Conservation (phyloP, 2,888 invertebrate species). For the Rhimphoctona megacephalus region DNA sequence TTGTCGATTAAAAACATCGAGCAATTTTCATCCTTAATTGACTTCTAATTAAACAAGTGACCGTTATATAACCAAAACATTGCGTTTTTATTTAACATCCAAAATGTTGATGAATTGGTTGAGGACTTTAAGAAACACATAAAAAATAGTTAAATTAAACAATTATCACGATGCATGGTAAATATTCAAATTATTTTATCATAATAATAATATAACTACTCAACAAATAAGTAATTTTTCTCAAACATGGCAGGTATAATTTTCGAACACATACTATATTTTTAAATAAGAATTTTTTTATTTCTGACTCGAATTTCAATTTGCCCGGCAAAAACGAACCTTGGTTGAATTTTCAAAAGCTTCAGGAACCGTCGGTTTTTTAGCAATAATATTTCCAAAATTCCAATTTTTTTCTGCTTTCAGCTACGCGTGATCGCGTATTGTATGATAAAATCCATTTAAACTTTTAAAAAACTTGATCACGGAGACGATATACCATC, state of each 20-base stretch:
- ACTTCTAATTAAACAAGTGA: neutral
- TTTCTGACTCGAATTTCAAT: too few relatives aligned
- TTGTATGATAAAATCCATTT: neutral
- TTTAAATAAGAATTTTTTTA: too few relatives aligned
- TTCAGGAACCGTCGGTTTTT: neutral
- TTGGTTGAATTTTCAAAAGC: neutral
- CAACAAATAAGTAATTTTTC: neutral
- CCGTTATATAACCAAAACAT: neutral
- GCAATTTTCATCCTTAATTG: neutral
- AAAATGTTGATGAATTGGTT: too few relatives aligned
- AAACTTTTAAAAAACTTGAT: neutral
- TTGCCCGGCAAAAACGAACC: neutral
- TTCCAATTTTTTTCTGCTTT: neutral
- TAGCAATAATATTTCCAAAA: neutral
- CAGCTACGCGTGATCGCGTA: neutral
- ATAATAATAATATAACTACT: neutral
- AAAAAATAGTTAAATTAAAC: too few relatives aligned
- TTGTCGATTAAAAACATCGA: constrained; percentile 73
- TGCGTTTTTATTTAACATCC: too few relatives aligned
- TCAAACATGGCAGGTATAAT: neutral
- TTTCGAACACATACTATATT: neutral
- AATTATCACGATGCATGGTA: too few relatives aligned
- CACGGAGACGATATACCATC: neutral
- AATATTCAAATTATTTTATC: too few relatives aligned
- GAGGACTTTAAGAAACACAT: too few relatives aligned